Percentiles rank a stretch among this genome's conserved stretches.
phyloP scores from a whole-genome alignment of 2,113 vertebrate species.

The Atherinomorus stipes region DNA sequence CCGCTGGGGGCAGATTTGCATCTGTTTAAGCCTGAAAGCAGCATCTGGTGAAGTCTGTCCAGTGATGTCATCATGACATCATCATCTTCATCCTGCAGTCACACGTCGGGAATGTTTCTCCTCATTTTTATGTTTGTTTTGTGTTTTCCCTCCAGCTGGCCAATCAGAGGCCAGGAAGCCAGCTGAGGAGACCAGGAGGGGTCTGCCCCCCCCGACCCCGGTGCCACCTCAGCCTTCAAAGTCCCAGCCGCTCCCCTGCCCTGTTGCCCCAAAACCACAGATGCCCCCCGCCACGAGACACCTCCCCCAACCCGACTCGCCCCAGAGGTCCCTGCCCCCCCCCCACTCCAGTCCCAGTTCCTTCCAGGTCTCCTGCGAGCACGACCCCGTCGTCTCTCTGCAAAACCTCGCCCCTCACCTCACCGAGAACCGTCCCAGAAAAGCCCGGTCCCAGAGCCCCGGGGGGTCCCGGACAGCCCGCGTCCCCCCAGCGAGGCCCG shows the following conservation, averaged over 20 bases:
- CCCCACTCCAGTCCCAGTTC: slow-evolving; percentile 15
- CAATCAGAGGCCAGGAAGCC: slow-evolving; percentile 70
- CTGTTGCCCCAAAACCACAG: slow-evolving; percentile 54
- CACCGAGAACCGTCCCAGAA: slow-evolving; percentile 20
- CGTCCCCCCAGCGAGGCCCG: slow-evolving; percentile 26
- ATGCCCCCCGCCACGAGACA: slow-evolving; percentile 48
- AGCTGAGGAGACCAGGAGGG: slow-evolving; percentile 55
- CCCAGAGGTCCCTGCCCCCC: slow-evolving; percentile 61
- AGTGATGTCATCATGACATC: too few species aligned
- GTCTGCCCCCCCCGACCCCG: slow-evolving; percentile 58
- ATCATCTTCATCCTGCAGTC: neutral
- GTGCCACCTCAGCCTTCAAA: slow-evolving; percentile 62
- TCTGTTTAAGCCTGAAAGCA: too few species aligned
- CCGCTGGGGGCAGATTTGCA: too few species aligned
- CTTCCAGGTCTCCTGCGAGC: slow-evolving; percentile 25
- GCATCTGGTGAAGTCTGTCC: too few species aligned
- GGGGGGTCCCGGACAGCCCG: slow-evolving; percentile 20
- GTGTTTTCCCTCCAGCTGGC: slow-evolving; percentile 56
- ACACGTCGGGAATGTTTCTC: neutral
- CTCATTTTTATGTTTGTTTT: neutral
- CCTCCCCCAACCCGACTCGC: slow-evolving; percentile 50
- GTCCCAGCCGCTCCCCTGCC: slow-evolving; percentile 33
- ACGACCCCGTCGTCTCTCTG: neutral
- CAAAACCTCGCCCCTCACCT: slow-evolving; percentile 35
- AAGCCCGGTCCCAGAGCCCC: slow-evolving; percentile 27